Evolutionary conservation across 2,888 invertebrate genomes (phyloP).

Genomic region (Choreutis nemorana): DNA sequence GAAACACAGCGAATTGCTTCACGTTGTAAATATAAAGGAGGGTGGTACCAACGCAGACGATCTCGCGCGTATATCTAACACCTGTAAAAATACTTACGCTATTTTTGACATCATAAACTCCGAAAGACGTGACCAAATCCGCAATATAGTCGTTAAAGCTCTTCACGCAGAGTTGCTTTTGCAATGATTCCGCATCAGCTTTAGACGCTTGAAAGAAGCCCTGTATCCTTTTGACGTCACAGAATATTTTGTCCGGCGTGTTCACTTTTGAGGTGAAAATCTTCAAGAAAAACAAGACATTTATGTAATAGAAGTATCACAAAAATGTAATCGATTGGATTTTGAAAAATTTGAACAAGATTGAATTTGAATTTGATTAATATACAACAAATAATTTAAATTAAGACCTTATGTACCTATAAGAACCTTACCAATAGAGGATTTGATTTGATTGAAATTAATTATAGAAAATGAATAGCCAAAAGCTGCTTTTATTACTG

Average conservation of each 20-base stretch:
- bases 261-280: conserved; percentile 44
- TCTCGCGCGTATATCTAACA: too few relatives aligned
- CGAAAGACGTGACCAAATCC: conserved; percentile 43
- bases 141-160: conserved; percentile 40
- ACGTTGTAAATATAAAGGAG: too few relatives aligned
- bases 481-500: too few relatives aligned
- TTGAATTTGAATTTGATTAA: not conserved
- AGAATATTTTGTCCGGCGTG: conserved; percentile 44
- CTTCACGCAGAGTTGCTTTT: conserved; percentile 36
- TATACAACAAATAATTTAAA: too few relatives aligned
- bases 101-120: conserved; percentile 41
- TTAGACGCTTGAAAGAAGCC: conserved; percentile 34
- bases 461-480: not conserved
- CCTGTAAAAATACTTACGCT: conserved; percentile 43
- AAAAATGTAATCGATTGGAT: not conserved
- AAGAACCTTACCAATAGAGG: too few relatives aligned
- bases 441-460: not conserved
- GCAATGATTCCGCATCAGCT: conserved; percentile 26
- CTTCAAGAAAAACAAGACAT: conserved; percentile 20
- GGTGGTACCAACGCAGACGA: too few relatives aligned
- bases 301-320: not conserved
- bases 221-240: conserved; percentile 35
- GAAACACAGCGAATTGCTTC: too few relatives aligned
- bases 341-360: not conserved
- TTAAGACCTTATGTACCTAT: too few relatives aligned